These are phyloP conservation scores for Pegoplata infirma DNA, from an alignment of 2,888 invertebrate genomes.

Conservation along the genomic window DNA sequence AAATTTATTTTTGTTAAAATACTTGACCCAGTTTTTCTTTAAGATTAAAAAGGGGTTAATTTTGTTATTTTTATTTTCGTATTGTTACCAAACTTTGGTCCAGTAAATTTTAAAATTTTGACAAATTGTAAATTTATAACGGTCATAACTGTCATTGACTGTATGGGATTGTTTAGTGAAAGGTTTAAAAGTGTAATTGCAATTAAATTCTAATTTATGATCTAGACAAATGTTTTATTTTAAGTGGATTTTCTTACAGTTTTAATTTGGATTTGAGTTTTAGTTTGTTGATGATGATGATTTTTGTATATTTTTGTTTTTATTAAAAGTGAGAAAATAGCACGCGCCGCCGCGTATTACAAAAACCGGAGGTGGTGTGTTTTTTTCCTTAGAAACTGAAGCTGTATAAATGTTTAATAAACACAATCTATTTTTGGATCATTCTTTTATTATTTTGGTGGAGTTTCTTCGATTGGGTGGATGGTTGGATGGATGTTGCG, in stretches of 20 bases:
- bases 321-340: no score
- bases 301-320: background rate
- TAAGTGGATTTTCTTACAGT: constrained; percentile 39
- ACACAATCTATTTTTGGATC: constrained; percentile 45
- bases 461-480: background rate
- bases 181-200: constrained; percentile 48
- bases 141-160: constrained; percentile 26
- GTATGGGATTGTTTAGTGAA: constrained; percentile 1
- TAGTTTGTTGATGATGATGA: background rate
- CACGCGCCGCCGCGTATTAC: constrained; percentile 44
- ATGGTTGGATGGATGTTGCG: constrained; percentile 36
- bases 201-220: constrained; percentile 61
- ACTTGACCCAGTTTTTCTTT: constrained; percentile 52
- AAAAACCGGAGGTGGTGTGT: constrained; percentile 57
- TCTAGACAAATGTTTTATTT: constrained; percentile 49
- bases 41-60: constrained; percentile 42
- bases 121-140: constrained; percentile 53
- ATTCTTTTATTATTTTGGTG: background rate
- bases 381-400: no score
- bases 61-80: constrained; percentile 43
- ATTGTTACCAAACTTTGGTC: constrained; percentile 36
- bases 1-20: constrained; percentile 33
- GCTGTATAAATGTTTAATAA: constrained; percentile 32
- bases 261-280: no score
- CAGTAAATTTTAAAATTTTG: constrained; percentile 51